Conservation (phyloP, 1,140 invertebrate genomes). For the Drosophila oshimai region DNA sequence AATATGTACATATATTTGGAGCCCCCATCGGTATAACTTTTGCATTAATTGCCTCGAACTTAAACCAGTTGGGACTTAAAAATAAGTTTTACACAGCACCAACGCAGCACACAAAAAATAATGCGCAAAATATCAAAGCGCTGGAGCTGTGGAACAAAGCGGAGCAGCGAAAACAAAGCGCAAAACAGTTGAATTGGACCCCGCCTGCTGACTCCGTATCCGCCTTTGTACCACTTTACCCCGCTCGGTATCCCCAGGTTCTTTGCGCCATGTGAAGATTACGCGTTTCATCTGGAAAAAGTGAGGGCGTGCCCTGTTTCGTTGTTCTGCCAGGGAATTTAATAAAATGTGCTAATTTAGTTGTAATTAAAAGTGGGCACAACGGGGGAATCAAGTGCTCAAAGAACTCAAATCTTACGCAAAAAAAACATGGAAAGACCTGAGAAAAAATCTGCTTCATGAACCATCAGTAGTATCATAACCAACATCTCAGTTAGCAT, state of each 20-base stretch:
- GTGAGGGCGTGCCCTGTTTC: constrained; percentile 24
- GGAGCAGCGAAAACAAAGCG: constrained; percentile 30
- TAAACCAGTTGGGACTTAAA: constrained; percentile 52
- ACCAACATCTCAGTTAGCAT: neutral
- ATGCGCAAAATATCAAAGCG: constrained; percentile 49
- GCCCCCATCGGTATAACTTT: constrained; percentile 22
- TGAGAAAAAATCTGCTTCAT: constrained; percentile 4
- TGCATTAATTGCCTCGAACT: constrained; percentile 51
- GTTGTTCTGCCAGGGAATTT: neutral
- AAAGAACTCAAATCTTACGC: neutral
- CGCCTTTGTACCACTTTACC: neutral
- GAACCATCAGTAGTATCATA: too few relatives aligned
- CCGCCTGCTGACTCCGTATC: neutral
- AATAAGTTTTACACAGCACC: constrained; percentile 39
- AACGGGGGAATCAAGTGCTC: neutral
- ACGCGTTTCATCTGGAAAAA: constrained; percentile 2
- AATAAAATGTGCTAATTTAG: constrained; percentile 34
- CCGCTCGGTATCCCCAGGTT: neutral
- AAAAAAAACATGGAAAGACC: neutral
- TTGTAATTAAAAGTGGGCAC: constrained; percentile 21
- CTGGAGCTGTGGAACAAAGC: constrained; percentile 23
- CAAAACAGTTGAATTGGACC: constrained; percentile 20
- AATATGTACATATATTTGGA: constrained; percentile 5
- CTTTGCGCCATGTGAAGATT: constrained; percentile 10
- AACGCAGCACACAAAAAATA: constrained; percentile 23